These are phyloP conservation scores for Arctia plantaginis DNA, from an alignment of 2,888 invertebrate genomes.

Conservation along the genomic window DNA sequence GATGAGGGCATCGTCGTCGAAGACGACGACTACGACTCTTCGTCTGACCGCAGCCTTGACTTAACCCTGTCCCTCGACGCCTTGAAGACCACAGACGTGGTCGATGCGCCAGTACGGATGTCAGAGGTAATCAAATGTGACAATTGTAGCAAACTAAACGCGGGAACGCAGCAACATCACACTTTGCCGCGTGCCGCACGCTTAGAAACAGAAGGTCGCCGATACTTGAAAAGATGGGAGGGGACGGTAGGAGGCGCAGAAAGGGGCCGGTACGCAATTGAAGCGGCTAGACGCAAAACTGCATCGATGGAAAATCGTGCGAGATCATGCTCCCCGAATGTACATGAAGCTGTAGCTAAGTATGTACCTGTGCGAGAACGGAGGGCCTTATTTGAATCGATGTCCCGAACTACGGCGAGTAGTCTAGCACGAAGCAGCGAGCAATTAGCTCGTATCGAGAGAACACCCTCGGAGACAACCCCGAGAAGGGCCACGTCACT, in stretches of 20 bases:
- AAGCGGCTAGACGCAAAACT: conserved; percentile 80
- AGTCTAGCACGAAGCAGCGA: conserved; percentile 89
- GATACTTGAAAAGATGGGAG: conserved; percentile 82
- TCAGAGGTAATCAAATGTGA: conserved; percentile 81
- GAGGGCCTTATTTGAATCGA: conserved; percentile 89
- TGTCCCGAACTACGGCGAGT: conserved; percentile 86
- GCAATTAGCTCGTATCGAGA: conserved; percentile 72
- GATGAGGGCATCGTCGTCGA: conserved; percentile 85
- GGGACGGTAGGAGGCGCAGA: conserved; percentile 77
- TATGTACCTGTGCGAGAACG: conserved; percentile 91
- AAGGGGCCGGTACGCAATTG: conserved; percentile 75
- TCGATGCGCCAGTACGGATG: conserved; percentile 78
- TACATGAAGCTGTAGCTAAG: conserved; percentile 83
- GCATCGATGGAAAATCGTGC: conserved; percentile 77
- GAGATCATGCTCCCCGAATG: conserved; percentile 81
- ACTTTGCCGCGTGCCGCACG: conserved; percentile 80
- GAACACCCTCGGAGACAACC: conserved; percentile 67
- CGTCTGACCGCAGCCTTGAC: conserved; percentile 86
- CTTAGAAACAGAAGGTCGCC: conserved; percentile 77
- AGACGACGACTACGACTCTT: conserved; percentile 86
- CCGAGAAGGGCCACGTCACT: conserved; percentile 89
- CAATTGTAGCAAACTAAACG: conserved; percentile 79
- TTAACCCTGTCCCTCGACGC: conserved; percentile 83
- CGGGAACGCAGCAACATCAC: conserved; percentile 70
- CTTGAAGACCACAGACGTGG: conserved; percentile 77